Base-by-base conservation (phyloP, 1,140 invertebrate species). In the Drosophila lini region DNA sequence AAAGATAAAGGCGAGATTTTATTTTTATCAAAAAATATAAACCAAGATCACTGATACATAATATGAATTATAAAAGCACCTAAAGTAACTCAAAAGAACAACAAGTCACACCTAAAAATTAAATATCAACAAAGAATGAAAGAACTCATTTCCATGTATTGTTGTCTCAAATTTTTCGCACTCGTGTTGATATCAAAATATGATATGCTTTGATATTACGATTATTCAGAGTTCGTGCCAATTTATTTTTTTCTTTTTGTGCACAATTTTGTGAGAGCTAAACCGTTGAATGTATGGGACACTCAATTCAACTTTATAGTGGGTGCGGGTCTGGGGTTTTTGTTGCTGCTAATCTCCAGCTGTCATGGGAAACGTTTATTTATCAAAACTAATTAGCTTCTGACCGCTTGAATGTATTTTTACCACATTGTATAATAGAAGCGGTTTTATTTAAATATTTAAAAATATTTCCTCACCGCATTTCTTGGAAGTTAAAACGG, bases 401-500 rank as follows among this genome's bases (percentile, higher is more conserved):
- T 40, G 61, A 25, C 44, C 60, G n/a, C 52, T 60, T 53, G 58
- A 56, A 53, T 74, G 50, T 52, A 75, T 71, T 65, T 62, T 74
- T 70, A 47, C 64, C 65, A 44, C 62, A 59, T 67, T 74, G 63
- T 60, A 79, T 74, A 58, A 64, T 48, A 64, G 57, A 58, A 45
- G 59, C 61, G 77, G 76, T 77, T 89, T 74, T 89, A 89, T 88
- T 88, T 83, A 74, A 80, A 86, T 80, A 86, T 89, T 78, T 77
- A 57, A 80, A 77, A 55, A 41, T 58, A 68, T 77, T 57, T 73
- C 48, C 60, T 55, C 67, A 67, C 48, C 28, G 34, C 64, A 67
- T 77, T 77, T 83, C 83, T 71, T 40, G 67, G 80, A 70, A 80
- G 50, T 40, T 32, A 48, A 75, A 67, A 50, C 82, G 81, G 78